These are phyloP conservation scores for Cerceris ruficornis DNA, from an alignment of 2,888 invertebrate species.

Conservation along the genomic window DNA sequence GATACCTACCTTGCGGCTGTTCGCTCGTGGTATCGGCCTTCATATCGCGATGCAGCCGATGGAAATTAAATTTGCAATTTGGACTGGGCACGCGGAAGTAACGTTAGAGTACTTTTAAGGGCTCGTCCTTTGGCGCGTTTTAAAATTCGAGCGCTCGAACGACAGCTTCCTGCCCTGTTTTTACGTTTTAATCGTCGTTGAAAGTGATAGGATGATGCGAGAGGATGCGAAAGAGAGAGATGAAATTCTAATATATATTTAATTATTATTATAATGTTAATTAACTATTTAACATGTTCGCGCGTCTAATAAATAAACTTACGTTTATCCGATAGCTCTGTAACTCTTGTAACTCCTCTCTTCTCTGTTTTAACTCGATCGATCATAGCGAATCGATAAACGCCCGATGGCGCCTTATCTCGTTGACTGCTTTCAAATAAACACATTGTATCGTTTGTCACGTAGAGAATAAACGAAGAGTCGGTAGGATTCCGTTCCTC, in stretches of 20 bases:
- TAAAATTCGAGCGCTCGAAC: background rate
- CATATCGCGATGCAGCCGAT: too few relatives aligned
- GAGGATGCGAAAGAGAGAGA: constrained; percentile 49
- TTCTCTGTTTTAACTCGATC: constrained; percentile 13
- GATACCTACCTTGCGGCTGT: too few relatives aligned
- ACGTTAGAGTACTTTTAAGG: background rate
- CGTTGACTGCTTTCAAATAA: constrained; percentile 47
- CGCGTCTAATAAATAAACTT: constrained; percentile 33
- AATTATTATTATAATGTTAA: constrained; percentile 70
- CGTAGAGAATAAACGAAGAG: constrained; percentile 59
- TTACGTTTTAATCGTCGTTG: constrained; percentile 29
- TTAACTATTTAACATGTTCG: constrained; percentile 63
- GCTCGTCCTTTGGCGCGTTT: background rate
- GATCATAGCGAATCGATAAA: constrained; percentile 12
- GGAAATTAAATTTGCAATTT: too few relatives aligned
- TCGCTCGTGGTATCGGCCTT: too few relatives aligned
- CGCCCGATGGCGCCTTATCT: constrained; percentile 34
- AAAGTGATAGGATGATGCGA: constrained; percentile 23
- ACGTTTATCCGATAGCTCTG: constrained; percentile 10
- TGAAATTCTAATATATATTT: constrained; percentile 77
- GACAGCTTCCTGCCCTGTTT: background rate
- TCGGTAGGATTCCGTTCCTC: constrained; percentile 13
- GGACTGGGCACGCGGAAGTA: too few relatives aligned
- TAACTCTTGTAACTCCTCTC: constrained; percentile 23
- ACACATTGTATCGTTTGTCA: constrained; percentile 58